phyloP scores from a whole-genome alignment of 1,140 invertebrate genomes.

The Hycleus cichorii region DNA sequence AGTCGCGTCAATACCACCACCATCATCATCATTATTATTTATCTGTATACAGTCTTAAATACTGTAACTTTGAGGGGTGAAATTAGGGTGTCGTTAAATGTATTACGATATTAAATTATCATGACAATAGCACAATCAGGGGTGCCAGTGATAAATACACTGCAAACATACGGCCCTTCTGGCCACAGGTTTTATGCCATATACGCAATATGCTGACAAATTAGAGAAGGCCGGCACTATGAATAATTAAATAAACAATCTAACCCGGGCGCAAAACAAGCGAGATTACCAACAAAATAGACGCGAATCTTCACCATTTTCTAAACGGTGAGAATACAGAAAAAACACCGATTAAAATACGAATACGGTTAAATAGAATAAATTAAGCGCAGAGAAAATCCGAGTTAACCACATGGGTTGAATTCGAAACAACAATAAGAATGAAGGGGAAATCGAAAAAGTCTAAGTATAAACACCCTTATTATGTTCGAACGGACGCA shows the following conservation, averaged over 20 bases:
- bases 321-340: too few relatives aligned
- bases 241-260: conserved; percentile 40
- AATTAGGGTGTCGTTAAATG: conserved; percentile 43
- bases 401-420: conserved; percentile 20
- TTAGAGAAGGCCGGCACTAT: conserved; percentile 29
- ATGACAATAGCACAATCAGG: conserved; percentile 42
- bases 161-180: conserved; percentile 41
- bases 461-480: neutral
- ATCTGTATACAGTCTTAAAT: conserved; percentile 1
- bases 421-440: neutral
- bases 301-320: too few relatives aligned
- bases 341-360: neutral
- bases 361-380: conserved; percentile 14
- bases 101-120: conserved; percentile 45
- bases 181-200: conserved; percentile 38
- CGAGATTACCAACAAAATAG: too few relatives aligned
- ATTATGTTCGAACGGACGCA: neutral
- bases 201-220: conserved; percentile 41
- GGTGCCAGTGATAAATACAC: conserved; percentile 40
- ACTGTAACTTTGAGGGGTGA: conserved; percentile 25
- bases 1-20: neutral
- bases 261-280: neutral
- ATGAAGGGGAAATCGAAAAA: too few relatives aligned
- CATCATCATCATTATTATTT: neutral
- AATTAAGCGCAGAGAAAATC: conserved; percentile 24